Conservation (phyloP, 2,797 vertebrate genomes). For the Catharus ustulatus region DNA sequence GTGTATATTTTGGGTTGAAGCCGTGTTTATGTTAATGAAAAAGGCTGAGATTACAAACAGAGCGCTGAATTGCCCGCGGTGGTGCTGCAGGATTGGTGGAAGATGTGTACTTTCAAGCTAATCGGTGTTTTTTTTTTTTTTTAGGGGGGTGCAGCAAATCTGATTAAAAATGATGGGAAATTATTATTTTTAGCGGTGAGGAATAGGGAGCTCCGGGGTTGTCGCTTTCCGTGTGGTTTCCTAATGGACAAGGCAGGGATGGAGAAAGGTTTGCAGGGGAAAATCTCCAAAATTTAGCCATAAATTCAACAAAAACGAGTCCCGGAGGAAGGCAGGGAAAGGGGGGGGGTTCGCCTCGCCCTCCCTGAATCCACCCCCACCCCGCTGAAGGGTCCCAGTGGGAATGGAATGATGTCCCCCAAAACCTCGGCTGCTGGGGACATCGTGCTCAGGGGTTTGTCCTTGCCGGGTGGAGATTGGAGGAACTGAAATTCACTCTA, state of each 20-base stretch:
- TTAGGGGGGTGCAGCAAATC: background rate
- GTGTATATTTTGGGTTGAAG: conserved; percentile 94
- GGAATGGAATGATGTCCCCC: accelerated
- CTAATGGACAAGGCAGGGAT: background rate
- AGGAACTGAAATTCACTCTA: background rate
- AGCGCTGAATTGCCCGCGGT: conserved; percentile 81
- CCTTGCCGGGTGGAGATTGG: background rate
- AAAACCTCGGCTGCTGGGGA: background rate
- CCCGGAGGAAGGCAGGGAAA: no score
- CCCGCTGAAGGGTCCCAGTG: accelerated
- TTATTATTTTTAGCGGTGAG: conserved; percentile 54
- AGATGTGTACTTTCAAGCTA: conserved; percentile 65
- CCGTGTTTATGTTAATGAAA: conserved; percentile 93
- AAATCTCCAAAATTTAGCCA: background rate
- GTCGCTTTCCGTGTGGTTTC: background rate
- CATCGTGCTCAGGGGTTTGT: accelerated
- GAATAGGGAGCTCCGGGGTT: background rate
- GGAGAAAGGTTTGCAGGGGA: background rate
- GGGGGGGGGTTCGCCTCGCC: accelerated
- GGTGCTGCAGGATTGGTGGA: conserved; percentile 73
- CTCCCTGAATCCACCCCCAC: background rate
- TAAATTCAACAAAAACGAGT: background rate
- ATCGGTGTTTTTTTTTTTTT: conserved; percentile 62
- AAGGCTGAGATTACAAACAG: conserved; percentile 92
- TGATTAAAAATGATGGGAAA: background rate